These are phyloP conservation scores for Drosophila carrolli DNA, from an alignment of 1,140 invertebrate species.

Conservation along the genomic window DNA sequence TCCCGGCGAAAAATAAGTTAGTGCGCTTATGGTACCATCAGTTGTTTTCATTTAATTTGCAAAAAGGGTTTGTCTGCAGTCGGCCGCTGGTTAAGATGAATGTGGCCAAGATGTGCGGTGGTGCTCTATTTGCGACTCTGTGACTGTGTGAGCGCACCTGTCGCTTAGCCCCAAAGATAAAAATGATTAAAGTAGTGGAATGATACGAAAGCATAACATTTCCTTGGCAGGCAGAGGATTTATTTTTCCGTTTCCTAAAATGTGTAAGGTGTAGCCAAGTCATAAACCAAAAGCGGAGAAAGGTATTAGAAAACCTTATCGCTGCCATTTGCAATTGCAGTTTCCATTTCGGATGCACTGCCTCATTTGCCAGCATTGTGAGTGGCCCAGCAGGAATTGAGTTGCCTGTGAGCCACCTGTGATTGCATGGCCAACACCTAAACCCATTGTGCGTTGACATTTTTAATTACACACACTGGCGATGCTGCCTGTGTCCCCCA, in stretches of 20 bases:
- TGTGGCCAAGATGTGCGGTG: slow-evolving; percentile 10
- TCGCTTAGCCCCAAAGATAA: slow-evolving; percentile 2
- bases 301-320: slow-evolving; percentile 19
- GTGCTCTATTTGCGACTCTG: not conserved
- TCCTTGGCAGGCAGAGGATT: slow-evolving; percentile 1
- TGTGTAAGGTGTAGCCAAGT: not conserved
- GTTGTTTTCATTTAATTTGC: slow-evolving; percentile 84
- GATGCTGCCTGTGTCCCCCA: slow-evolving; percentile 17
- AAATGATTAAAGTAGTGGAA: slow-evolving; percentile 38
- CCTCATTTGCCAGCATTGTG: slow-evolving; percentile 14
- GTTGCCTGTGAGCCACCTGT: slow-evolving; percentile 20
- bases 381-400: slow-evolving; percentile 26
- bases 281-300: not conserved
- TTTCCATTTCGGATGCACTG: slow-evolving; percentile 15
- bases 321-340: slow-evolving; percentile 25
- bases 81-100: slow-evolving; percentile 37
- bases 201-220: slow-evolving; percentile 1
- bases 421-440: slow-evolving; percentile 68
- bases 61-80: slow-evolving; percentile 76
- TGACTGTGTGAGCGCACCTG: not conserved
- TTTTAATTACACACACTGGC: slow-evolving; percentile 70
- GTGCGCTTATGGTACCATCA: slow-evolving; percentile 60
- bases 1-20: slow-evolving; percentile 16
- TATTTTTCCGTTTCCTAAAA: slow-evolving; percentile 9
- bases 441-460: slow-evolving; percentile 75